These are phyloP conservation scores for Argentina silus DNA, from an alignment of 2,797 vertebrate genomes.

Conservation along the genomic window DNA sequence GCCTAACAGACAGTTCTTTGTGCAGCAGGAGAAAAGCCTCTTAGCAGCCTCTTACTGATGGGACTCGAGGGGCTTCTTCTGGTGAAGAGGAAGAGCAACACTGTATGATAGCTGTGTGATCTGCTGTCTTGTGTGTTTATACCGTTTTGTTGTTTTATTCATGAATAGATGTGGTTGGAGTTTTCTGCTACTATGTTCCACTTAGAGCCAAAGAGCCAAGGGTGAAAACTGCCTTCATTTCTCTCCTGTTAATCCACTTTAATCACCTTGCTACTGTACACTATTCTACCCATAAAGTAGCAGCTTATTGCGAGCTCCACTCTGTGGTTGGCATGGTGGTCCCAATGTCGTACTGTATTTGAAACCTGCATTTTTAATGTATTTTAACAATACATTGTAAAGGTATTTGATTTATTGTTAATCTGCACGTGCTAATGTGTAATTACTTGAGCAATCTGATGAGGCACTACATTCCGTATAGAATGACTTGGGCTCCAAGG, in stretches of 20 bases:
- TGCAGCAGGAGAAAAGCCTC: conserved; percentile 63
- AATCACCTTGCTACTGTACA: no score
- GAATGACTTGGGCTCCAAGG: conserved; percentile 37
- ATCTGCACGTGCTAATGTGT: background rate
- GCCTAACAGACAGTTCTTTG: conserved; percentile 72
- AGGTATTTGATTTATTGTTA: background rate
- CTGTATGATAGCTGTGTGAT: conserved; percentile 14
- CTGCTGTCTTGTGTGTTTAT: background rate
- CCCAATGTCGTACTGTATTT: background rate
- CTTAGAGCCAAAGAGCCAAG: no score
- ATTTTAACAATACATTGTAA: background rate
- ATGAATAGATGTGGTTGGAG: background rate
- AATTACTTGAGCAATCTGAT: background rate
- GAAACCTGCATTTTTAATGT: background rate
- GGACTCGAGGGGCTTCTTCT: conserved; percentile 56
- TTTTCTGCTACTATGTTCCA: no score
- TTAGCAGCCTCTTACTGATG: conserved; percentile 69
- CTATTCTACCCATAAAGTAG: no score
- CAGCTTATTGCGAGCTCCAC: no score
- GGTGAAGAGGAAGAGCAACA: conserved; percentile 34
- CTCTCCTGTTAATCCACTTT: no score
- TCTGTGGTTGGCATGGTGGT: no score
- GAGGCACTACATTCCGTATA: conserved; percentile 8
- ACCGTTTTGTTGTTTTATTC: background rate
- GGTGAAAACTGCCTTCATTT: no score